Conservation (phyloP, 2,888 invertebrate species). For the Clusia tigrina region DNA sequence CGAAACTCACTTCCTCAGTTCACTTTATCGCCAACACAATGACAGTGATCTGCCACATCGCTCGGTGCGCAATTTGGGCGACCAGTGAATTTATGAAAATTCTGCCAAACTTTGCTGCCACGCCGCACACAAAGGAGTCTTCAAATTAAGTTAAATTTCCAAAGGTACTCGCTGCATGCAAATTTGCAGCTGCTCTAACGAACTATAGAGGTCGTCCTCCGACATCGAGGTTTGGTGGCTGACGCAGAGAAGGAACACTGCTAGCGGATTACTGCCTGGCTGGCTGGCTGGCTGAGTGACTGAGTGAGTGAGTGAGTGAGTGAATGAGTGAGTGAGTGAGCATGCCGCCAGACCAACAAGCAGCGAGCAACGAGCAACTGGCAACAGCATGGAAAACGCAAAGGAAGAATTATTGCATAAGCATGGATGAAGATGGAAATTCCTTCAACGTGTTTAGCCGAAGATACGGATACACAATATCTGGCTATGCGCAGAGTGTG, state of each 20-base stretch:
- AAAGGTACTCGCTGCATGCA: background rate
- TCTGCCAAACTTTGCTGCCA: background rate
- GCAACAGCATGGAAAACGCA: background rate
- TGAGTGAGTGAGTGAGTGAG: background rate
- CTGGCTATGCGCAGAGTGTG: background rate
- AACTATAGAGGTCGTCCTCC: background rate
- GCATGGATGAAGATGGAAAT: constrained; percentile 10
- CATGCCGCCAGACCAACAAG: background rate
- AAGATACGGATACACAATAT: background rate
- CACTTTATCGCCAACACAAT: background rate
- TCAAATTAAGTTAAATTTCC: constrained; percentile 18
- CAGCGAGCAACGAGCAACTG: too few relatives aligned
- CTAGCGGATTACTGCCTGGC: too few relatives aligned
- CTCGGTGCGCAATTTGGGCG: too few relatives aligned
- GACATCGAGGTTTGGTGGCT: background rate
- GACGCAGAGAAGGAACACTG: too few relatives aligned
- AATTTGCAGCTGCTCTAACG: background rate
- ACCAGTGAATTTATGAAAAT: background rate
- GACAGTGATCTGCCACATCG: background rate
- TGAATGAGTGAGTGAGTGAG: background rate
- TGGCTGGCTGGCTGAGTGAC: too few relatives aligned
- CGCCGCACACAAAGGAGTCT: background rate
- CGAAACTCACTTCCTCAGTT: too few relatives aligned
- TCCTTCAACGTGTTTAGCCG: constrained; percentile 5
- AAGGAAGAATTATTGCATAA: constrained; percentile 3